phyloP scores from a whole-genome alignment of 2,113 vertebrate genomes.

The Corythaixoides concolor region DNA sequence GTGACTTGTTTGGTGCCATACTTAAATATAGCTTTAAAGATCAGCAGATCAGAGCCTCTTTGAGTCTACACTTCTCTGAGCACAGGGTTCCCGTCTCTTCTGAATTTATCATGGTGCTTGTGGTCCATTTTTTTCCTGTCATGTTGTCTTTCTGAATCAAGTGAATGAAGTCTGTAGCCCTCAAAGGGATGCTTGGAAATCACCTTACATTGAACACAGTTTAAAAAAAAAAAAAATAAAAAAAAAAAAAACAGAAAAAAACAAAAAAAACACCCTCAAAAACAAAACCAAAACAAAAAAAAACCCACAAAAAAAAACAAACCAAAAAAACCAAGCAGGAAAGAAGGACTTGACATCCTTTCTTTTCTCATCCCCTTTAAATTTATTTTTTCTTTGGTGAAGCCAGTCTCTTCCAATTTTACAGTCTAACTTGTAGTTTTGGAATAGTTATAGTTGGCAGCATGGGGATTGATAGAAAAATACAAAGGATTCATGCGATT shows the following conservation, averaged over 20 bases:
- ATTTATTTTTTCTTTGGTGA: background rate
- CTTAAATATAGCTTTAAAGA: background rate
- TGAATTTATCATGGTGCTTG: background rate
- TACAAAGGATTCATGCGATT: background rate
- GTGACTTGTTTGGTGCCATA: background rate
- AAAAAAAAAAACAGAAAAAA: too few relatives aligned
- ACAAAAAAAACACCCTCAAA: too few relatives aligned
- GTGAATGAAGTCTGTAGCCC: background rate
- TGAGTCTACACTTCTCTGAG: background rate
- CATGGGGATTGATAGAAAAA: background rate
- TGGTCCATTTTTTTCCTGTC: background rate
- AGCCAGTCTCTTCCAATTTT: background rate
- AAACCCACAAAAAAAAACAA: too few relatives aligned
- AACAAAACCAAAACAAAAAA: too few relatives aligned
- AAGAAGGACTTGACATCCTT: background rate
- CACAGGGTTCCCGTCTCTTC: rapidly evolving
- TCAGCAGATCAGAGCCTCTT: background rate
- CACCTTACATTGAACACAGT: background rate
- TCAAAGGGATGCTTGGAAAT: background rate
- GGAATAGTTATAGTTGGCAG: background rate
- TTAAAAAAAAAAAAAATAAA: too few relatives aligned
- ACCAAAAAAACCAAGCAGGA: too few relatives aligned
- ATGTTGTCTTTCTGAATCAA: background rate
- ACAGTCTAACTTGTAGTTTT: background rate
- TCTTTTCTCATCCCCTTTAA: background rate